Conservation (phyloP, 2,888 invertebrate species). For the Podotricha telesiphe region DNA sequence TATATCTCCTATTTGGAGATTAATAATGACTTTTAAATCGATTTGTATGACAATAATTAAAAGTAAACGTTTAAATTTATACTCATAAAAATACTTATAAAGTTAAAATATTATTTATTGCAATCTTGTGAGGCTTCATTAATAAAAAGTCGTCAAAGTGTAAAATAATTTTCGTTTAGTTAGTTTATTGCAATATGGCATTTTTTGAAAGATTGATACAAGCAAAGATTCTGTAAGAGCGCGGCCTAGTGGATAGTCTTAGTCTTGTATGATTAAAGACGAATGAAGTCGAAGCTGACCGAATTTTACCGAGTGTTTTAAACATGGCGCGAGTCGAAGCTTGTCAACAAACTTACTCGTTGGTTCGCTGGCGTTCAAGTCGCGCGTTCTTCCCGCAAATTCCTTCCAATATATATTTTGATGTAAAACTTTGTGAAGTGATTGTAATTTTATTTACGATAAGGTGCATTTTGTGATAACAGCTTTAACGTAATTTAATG, state of each 20-base stretch:
- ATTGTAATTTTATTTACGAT: constrained; percentile 30
- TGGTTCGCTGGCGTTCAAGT: constrained; percentile 55
- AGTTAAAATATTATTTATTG: too few relatives aligned
- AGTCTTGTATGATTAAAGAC: constrained; percentile 38
- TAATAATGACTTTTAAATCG: too few relatives aligned
- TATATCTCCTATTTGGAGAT: too few relatives aligned
- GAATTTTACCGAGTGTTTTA: constrained; percentile 67
- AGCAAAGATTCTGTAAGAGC: not conserved
- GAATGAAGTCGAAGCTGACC: constrained; percentile 62
- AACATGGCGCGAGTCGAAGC: constrained; percentile 70
- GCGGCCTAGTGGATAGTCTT: not conserved
- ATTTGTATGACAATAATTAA: too few relatives aligned
- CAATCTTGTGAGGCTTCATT: too few relatives aligned
- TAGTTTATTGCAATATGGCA: too few relatives aligned
- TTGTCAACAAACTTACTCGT: constrained; percentile 80
- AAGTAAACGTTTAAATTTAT: too few relatives aligned
- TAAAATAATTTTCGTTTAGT: not conserved
- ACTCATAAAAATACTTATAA: too few relatives aligned
- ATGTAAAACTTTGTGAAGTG: constrained; percentile 35
- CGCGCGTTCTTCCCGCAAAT: constrained; percentile 55
- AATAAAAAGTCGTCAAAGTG: not conserved
- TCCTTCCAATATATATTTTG: constrained; percentile 39
- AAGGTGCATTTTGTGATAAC: constrained; percentile 40
- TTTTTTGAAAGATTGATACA: not conserved
- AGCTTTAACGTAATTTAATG: constrained; percentile 49